A percentile compares a stretch with the other conserved stretches of the same genome.
These are phyloP conservation scores for Cyprinodon tularosa DNA, from an alignment of 2,113 vertebrate genomes.

Conservation along the genomic window DNA sequence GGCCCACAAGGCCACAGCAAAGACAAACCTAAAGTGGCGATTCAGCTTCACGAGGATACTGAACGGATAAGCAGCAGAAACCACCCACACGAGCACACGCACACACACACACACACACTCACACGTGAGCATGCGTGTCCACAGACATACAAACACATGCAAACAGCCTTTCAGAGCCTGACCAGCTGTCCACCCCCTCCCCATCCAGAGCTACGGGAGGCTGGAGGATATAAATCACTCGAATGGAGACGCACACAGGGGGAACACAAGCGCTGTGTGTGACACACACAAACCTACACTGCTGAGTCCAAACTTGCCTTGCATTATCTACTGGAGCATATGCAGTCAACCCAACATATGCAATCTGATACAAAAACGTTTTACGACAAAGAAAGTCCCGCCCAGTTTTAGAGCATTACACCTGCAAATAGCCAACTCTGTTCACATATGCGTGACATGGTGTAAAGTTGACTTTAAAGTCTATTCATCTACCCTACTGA, in stretches of 20 bases:
- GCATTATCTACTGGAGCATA: slow-evolving; percentile 32
- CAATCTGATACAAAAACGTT: background rate
- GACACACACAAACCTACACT: slow-evolving; percentile 30
- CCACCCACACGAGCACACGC: slow-evolving; percentile 37
- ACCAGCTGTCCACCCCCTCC: slow-evolving; percentile 66
- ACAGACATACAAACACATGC: slow-evolving; percentile 34
- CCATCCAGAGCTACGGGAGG: slow-evolving; percentile 66
- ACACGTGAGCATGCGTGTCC: slow-evolving; percentile 38
- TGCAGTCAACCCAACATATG: slow-evolving; percentile 46
- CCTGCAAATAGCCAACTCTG: background rate
- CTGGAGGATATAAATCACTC: slow-evolving; percentile 70
- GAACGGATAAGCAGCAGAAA: slow-evolving; percentile 60
- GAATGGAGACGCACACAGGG: slow-evolving; percentile 43
- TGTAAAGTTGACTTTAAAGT: slow-evolving; percentile 22
- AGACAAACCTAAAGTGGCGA: slow-evolving; percentile 71
- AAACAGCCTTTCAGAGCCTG: slow-evolving; percentile 51
- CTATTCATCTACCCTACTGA: slow-evolving; percentile 47
- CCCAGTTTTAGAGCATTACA: slow-evolving; percentile 38
- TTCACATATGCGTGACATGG: slow-evolving; percentile 1
- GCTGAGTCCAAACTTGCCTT: slow-evolving; percentile 24
- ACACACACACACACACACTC: slow-evolving; percentile 9
- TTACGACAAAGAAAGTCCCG: slow-evolving; percentile 43
- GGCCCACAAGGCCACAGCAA: slow-evolving; percentile 53
- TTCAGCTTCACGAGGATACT: slow-evolving; percentile 70
- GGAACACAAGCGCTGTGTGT: slow-evolving; percentile 40